Percentiles rank a stretch among this genome's conserved stretches.
Conservation (phyloP, 2,797 vertebrate species). For the Echiichthys vipera region DNA sequence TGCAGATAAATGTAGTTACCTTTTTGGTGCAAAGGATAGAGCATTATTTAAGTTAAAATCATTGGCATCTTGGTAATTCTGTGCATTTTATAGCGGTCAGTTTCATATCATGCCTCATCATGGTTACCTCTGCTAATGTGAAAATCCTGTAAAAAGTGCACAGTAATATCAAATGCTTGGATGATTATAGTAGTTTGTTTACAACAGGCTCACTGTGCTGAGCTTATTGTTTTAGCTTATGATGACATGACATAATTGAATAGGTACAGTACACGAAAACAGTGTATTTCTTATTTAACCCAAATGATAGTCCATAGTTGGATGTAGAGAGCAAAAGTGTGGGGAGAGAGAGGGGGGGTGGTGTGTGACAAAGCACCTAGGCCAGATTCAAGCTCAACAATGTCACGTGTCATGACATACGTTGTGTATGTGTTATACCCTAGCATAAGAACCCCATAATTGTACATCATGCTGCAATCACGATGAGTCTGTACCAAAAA, state of each 20-base stretch:
- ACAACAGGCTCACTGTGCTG: no score
- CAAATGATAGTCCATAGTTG: no score
- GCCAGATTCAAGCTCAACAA: no score
- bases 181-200: background rate
- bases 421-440: background rate
- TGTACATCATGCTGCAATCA: background rate
- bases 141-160: background rate
- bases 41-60: background rate
- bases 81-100: conserved; percentile 1
- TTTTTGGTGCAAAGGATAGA: background rate
- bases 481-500: background rate
- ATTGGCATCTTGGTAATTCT: background rate
- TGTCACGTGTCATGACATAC: background rate
- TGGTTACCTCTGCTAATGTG: background rate
- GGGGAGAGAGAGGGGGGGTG: no score
- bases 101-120: background rate
- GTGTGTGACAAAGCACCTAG: no score
- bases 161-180: background rate
- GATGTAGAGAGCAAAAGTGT: no score
- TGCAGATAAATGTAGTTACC: background rate
- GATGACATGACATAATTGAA: conserved; percentile 8
- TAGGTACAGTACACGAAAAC: background rate
- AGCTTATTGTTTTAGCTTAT: no score
- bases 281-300: no score
- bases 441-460: background rate